Evolutionary conservation across 2,888 invertebrate species (phyloP).

Genomic region (Drosophila mettleri): DNA sequence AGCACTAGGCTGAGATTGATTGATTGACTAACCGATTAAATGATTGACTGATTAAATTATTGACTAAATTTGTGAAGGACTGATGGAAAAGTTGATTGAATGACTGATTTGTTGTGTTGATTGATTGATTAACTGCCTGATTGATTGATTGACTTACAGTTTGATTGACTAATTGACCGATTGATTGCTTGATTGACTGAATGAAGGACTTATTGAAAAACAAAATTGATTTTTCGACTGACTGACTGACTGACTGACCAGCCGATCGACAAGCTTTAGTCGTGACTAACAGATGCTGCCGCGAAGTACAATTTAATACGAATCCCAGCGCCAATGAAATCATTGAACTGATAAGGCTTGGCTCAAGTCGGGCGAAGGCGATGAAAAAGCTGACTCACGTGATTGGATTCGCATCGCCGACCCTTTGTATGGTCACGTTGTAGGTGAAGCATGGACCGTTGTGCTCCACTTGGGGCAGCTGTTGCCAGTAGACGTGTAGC

Average conservation of each 20-base stretch:
- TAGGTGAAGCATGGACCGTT: conserved; percentile 92
- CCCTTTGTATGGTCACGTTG: conserved; percentile 85
- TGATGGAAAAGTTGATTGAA: neutral
- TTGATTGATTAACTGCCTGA: neutral
- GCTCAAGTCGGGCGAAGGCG: neutral
- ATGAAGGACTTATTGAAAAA: too few relatives aligned
- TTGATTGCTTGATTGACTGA: neutral
- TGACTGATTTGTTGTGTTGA: neutral
- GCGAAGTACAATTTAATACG: too few relatives aligned
- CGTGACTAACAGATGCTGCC: too few relatives aligned
- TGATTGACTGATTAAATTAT: too few relatives aligned
- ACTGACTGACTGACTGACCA: neutral
- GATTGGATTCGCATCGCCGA: conserved; percentile 28
- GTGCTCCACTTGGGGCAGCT: conserved; percentile 88
- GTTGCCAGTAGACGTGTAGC: conserved; percentile 92
- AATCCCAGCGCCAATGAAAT: too few relatives aligned
- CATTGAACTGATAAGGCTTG: neutral
- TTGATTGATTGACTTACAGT: neutral
- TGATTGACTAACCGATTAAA: neutral
- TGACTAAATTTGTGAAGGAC: too few relatives aligned
- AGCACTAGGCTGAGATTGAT: too few relatives aligned
- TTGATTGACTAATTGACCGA: neutral
- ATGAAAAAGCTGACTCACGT: conserved; percentile 50
- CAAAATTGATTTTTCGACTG: neutral
- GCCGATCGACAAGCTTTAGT: too few relatives aligned